These are phyloP conservation scores for Cyprinus carpio DNA, from an alignment of 2,113 vertebrate species.

Conservation along the genomic window DNA sequence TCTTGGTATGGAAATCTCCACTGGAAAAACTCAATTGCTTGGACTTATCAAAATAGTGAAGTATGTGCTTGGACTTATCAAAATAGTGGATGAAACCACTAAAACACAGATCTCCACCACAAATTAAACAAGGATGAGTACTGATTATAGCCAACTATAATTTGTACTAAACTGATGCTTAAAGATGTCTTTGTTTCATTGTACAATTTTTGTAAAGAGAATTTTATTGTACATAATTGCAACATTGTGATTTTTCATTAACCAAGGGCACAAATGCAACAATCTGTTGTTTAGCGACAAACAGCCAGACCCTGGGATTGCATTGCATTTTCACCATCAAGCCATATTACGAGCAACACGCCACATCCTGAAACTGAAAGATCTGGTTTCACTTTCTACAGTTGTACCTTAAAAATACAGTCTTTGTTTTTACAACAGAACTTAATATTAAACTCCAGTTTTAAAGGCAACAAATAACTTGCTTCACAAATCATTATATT, in stretches of 20 bases:
- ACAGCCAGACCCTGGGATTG: neutral
- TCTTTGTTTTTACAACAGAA: neutral
- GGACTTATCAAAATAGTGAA: slow-evolving; percentile 82
- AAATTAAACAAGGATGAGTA: neutral
- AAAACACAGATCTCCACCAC: neutral
- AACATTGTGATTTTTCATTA: neutral
- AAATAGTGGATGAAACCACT: slow-evolving; percentile 80
- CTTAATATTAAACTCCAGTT: neutral
- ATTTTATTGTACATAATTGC: slow-evolving; percentile 8
- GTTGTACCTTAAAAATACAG: neutral
- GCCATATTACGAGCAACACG: neutral
- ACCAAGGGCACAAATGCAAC: neutral
- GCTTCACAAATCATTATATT: slow-evolving; percentile 19
- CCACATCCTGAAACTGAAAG: slow-evolving; percentile 17
- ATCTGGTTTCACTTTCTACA: neutral
- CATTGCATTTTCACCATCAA: neutral
- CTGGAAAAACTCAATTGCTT: slow-evolving; percentile 81
- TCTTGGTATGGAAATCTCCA: slow-evolving; percentile 84
- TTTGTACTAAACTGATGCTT: neutral
- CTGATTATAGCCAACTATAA: no score
- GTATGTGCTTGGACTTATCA: slow-evolving; percentile 83
- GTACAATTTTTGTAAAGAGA: neutral
- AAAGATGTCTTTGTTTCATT: neutral
- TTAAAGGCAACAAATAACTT: neutral
- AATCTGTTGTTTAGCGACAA: neutral